phyloP scores from a whole-genome alignment of 1,140 invertebrate genomes.

The Dreissena rostriformis region DNA sequence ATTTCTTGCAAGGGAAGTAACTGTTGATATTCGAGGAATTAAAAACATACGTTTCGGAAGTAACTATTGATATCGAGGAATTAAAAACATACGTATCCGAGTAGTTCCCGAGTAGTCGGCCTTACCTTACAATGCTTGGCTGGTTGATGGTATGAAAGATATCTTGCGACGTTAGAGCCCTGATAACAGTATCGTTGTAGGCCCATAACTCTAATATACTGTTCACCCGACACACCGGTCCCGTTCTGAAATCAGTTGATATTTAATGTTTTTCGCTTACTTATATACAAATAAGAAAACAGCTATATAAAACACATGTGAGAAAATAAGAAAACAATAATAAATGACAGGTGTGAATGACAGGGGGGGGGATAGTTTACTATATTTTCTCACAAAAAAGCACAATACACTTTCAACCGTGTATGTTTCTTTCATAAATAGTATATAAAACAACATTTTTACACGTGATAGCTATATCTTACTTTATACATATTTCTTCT shows the following conservation, averaged over 20 bases:
- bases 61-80: too few relatives aligned
- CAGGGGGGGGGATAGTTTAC: too few relatives aligned
- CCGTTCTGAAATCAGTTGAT: conserved; percentile 47
- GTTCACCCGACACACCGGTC: conserved; percentile 57
- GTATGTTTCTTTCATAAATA: neutral
- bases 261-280: neutral
- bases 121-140: conserved; percentile 56
- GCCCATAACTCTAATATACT: conserved; percentile 68
- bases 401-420: too few relatives aligned
- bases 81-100: too few relatives aligned
- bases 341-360: too few relatives aligned
- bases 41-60: too few relatives aligned
- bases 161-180: conserved; percentile 42
- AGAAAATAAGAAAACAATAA: too few relatives aligned
- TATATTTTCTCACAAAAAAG: too few relatives aligned
- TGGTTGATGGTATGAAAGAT: conserved; percentile 58
- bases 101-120: neutral
- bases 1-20: too few relatives aligned
- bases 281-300: too few relatives aligned
- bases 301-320: too few relatives aligned
- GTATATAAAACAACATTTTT: neutral
- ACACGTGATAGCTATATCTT: conserved; percentile 4
- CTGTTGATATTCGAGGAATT: too few relatives aligned
- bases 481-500: conserved; percentile 37
- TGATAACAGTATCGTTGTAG: conserved; percentile 59